These are phyloP conservation scores for Panthera uncia DNA, from an alignment of 2,113 vertebrate species.

Conservation along the genomic window DNA sequence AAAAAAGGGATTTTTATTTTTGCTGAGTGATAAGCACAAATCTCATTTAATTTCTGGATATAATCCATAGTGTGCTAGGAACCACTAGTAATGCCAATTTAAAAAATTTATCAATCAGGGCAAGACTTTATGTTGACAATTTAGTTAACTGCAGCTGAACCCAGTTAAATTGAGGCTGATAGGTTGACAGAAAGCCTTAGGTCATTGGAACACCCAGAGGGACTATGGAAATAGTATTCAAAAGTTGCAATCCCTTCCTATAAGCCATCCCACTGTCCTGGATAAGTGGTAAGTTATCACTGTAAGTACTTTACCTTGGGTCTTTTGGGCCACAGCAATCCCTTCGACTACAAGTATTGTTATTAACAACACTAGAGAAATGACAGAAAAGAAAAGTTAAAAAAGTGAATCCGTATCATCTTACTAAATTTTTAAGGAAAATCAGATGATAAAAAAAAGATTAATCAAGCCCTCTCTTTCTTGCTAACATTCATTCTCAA, in stretches of 20 bases:
- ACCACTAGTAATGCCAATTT: neutral
- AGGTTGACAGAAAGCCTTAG: neutral
- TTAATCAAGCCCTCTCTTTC: neutral
- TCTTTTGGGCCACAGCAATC: constrained; percentile 96
- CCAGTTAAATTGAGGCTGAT: neutral
- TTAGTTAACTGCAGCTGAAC: neutral
- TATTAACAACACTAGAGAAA: constrained; percentile 92
- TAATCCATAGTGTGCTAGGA: neutral
- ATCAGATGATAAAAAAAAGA: neutral
- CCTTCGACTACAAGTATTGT: constrained; percentile 95
- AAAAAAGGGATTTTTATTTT: neutral
- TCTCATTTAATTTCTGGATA: neutral
- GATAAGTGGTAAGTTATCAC: neutral
- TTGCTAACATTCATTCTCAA: neutral
- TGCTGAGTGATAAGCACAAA: neutral
- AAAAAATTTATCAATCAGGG: neutral
- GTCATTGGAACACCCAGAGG: neutral
- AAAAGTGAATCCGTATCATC: neutral
- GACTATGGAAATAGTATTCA: neutral
- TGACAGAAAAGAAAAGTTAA: constrained; percentile 75
- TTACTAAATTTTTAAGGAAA: neutral
- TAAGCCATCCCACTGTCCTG: neutral
- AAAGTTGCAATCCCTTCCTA: neutral
- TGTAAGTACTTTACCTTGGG: constrained; percentile 88
- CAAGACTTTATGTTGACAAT: neutral